These are phyloP conservation scores for Sinocyclocheilus grahami DNA, from an alignment of 2,113 vertebrate species.

Conservation along the genomic window DNA sequence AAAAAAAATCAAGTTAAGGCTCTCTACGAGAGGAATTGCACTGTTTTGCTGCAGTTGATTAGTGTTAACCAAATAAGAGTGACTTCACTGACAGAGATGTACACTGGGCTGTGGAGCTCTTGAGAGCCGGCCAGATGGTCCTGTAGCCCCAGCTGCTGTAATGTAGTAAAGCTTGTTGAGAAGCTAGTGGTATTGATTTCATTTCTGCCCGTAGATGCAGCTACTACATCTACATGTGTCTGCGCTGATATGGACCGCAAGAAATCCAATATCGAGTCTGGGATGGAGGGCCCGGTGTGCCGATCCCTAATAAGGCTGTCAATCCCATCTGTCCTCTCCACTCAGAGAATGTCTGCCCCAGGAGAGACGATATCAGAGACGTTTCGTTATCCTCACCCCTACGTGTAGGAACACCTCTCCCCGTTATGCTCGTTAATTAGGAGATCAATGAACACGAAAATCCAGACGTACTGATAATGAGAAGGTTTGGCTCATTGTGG, in stretches of 20 bases:
- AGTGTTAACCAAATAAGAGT: slow-evolving; percentile 87
- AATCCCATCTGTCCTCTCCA: slow-evolving; percentile 82
- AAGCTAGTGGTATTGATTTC: slow-evolving; percentile 83
- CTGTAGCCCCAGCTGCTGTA: slow-evolving; percentile 75
- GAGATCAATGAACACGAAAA: slow-evolving; percentile 32
- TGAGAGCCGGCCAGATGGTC: slow-evolving; percentile 84
- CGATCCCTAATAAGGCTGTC: slow-evolving; percentile 79
- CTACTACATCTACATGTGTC: slow-evolving; percentile 84
- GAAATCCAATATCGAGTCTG: slow-evolving; percentile 86
- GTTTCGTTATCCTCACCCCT: slow-evolving; percentile 36
- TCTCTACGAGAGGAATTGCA: slow-evolving; percentile 80
- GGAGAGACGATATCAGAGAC: slow-evolving; percentile 43
- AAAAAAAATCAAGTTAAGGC: slow-evolving; percentile 86
- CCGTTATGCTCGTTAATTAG: slow-evolving; percentile 51
- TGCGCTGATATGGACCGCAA: slow-evolving; percentile 78
- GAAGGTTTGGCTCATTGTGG: slow-evolving; percentile 14
- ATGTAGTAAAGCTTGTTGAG: slow-evolving; percentile 83
- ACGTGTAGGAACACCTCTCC: slow-evolving; percentile 38
- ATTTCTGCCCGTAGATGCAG: slow-evolving; percentile 85
- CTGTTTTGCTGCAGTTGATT: slow-evolving; percentile 81
- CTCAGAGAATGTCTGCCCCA: slow-evolving; percentile 36
- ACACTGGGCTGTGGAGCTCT: slow-evolving; percentile 79
- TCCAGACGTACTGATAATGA: slow-evolving; percentile 28
- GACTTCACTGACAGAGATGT: slow-evolving; percentile 85
- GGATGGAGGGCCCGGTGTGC: slow-evolving; percentile 75